Percentiles rank a stretch among this genome's conserved stretches.
Conservation (phyloP, 1,140 invertebrate genomes). For the Dendroctonus valens region DNA sequence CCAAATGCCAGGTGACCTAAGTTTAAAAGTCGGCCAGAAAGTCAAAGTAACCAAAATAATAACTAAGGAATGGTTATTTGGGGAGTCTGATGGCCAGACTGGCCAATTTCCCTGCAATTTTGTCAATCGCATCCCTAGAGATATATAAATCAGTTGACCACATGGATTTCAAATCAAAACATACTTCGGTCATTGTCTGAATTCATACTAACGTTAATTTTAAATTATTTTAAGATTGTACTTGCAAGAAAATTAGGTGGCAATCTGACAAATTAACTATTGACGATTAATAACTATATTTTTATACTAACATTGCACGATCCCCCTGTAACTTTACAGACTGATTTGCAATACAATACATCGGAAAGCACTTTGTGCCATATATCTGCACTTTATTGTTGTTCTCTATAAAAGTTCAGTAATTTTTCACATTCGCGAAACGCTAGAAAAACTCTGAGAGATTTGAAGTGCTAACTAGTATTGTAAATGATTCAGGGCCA, state of each 20-base stretch:
- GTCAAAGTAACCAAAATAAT: slow-evolving; percentile 70
- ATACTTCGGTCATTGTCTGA: neutral
- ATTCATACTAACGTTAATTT: neutral
- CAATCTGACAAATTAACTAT: neutral
- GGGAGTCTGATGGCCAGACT: slow-evolving; percentile 62
- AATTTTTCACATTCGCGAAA: too few species aligned
- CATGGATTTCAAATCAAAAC: neutral
- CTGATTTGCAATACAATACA: too few species aligned
- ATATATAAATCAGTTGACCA: slow-evolving; percentile 11
- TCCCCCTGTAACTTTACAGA: too few species aligned
- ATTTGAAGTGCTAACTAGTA: too few species aligned
- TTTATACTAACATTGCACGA: too few species aligned
- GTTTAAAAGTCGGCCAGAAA: slow-evolving; percentile 63
- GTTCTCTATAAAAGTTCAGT: too few species aligned
- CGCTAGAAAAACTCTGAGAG: too few species aligned
- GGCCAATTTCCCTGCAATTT: slow-evolving; percentile 83
- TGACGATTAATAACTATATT: too few species aligned
- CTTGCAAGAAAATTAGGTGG: neutral
- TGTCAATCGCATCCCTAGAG: slow-evolving; percentile 55
- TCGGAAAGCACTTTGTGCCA: too few species aligned
- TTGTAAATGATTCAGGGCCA: too few species aligned
- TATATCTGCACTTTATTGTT: too few species aligned
- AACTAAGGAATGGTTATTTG: slow-evolving; percentile 80
- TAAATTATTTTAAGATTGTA: slow-evolving; percentile 3
- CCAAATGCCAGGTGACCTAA: slow-evolving; percentile 52